Conservation (phyloP, 2,888 invertebrate species). For the Adelphocoris suturalis region DNA sequence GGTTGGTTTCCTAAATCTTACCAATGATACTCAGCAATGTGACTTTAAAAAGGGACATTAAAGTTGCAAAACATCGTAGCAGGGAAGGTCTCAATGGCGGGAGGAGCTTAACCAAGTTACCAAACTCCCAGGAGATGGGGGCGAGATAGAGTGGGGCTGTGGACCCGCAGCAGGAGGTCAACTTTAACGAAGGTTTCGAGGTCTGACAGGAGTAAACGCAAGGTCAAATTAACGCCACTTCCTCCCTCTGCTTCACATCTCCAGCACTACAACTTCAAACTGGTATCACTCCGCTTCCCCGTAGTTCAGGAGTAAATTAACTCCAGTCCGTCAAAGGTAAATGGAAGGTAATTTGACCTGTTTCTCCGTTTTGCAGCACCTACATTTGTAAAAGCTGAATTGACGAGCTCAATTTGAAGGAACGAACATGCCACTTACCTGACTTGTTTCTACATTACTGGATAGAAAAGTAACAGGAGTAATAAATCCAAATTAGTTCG, state of each 20-base stretch:
- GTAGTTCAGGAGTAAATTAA: background rate
- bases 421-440: too few species aligned
- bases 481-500: too few species aligned
- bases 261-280: background rate
- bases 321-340: background rate
- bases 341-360: background rate
- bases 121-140: background rate
- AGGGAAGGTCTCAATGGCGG: background rate
- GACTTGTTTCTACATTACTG: too few species aligned
- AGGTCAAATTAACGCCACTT: constrained; percentile 39
- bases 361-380: background rate
- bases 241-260: background rate
- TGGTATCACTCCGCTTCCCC: background rate
- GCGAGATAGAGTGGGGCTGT: background rate
- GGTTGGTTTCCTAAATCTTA: background rate
- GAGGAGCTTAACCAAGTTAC: constrained; percentile 27
- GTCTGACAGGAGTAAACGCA: constrained; percentile 32
- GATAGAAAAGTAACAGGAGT: too few species aligned
- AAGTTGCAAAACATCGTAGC: background rate
- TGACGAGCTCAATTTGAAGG: too few species aligned
- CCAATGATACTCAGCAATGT: background rate
- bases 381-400: background rate
- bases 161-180: constrained; percentile 14
- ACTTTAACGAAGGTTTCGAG: constrained; percentile 39
- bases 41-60: background rate